These are phyloP conservation scores for Orientallactaga sibirica DNA, from an alignment of 2,797 vertebrate genomes.

Conservation along the genomic window DNA sequence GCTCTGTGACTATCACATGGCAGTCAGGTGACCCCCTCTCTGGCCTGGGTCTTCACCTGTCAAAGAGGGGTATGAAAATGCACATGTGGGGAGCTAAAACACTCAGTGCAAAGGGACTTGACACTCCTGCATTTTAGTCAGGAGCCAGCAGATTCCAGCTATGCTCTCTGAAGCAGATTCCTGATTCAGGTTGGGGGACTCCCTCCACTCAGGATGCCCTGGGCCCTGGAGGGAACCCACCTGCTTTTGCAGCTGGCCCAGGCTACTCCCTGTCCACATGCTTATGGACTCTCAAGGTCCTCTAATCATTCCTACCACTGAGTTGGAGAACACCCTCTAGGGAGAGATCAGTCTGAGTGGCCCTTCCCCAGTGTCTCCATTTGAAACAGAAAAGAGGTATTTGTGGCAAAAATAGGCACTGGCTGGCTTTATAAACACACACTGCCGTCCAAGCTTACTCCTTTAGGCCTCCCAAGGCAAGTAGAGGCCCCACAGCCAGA, in stretches of 20 bases:
- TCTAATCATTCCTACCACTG: background rate
- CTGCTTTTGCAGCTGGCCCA: background rate
- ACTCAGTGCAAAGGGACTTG: background rate
- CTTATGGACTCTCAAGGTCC: background rate
- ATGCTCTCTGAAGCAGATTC: too few relatives aligned
- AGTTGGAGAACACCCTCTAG: background rate
- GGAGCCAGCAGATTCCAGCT: background rate
- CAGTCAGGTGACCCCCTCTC: background rate
- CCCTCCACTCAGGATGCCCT: background rate
- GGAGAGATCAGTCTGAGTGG: background rate
- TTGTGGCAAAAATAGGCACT: conserved; percentile 6
- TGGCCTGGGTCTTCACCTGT: background rate
- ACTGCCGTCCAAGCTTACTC: background rate
- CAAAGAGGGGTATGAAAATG: background rate
- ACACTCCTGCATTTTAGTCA: background rate
- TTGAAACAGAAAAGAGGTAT: conserved; percentile 34
- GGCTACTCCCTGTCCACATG: background rate
- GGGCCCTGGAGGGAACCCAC: background rate
- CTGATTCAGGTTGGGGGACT: background rate
- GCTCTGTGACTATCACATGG: background rate
- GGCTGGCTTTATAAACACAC: conserved; percentile 11
- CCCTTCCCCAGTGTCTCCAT: background rate
- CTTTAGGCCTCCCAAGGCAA: background rate
- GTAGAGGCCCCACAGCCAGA: background rate
- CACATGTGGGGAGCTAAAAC: background rate